These are phyloP conservation scores for Callorhinus ursinus DNA, from an alignment of 2,113 vertebrate species.

Conservation along the genomic window DNA sequence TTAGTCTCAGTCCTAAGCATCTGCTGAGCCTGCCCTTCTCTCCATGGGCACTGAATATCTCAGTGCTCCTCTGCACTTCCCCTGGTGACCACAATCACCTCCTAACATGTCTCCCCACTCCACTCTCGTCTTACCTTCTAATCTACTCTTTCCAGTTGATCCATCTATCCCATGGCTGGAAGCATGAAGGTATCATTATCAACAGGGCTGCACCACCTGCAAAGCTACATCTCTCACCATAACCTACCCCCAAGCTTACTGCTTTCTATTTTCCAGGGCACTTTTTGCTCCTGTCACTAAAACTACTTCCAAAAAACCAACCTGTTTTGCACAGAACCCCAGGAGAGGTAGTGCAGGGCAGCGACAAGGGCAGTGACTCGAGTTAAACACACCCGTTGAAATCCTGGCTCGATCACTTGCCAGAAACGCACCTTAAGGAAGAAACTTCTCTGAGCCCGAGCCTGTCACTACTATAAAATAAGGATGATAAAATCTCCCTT, in stretches of 20 bases:
- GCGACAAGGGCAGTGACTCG: background rate
- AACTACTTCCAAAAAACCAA: background rate
- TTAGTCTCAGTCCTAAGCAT: rapidly evolving
- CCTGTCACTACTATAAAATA: background rate
- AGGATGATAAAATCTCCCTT: background rate
- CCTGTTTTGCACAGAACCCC: background rate
- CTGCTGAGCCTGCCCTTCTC: background rate
- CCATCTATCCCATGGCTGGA: background rate
- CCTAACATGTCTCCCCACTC: too few relatives aligned
- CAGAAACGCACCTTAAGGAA: background rate
- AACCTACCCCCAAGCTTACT: background rate
- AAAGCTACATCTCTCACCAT: background rate
- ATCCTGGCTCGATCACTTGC: background rate
- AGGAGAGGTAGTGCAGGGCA: background rate
- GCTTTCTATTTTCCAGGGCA: background rate
- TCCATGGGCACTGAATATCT: rapidly evolving
- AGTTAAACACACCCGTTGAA: too few relatives aligned
- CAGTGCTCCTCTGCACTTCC: too few relatives aligned
- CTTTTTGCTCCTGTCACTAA: background rate
- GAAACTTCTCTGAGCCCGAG: rapidly evolving
- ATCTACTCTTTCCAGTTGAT: background rate
- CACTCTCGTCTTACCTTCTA: background rate
- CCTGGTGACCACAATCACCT: background rate
- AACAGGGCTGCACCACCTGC: background rate
- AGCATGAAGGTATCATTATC: background rate